These are phyloP conservation scores for Sebastes vulpes DNA, from an alignment of 2,797 vertebrate genomes.

Conservation along the genomic window DNA sequence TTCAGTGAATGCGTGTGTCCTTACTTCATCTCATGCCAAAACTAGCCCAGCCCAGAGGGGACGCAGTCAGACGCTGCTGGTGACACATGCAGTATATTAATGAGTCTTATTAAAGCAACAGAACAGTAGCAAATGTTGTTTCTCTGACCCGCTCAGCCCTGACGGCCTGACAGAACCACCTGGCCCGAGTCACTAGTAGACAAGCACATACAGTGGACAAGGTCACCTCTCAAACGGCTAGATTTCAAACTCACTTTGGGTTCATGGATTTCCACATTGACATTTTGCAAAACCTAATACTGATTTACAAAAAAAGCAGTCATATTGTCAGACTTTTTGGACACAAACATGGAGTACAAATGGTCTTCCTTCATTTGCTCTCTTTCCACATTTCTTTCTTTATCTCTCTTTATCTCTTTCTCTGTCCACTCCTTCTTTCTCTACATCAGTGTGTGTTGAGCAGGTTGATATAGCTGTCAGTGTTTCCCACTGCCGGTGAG, in stretches of 20 bases:
- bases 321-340: neutral
- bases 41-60: slow-evolving; percentile 59
- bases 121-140: slow-evolving; percentile 64
- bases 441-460: slow-evolving; percentile 8
- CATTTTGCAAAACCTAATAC: neutral
- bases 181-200: slow-evolving; percentile 59
- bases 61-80: slow-evolving; percentile 59
- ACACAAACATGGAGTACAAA: neutral
- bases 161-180: slow-evolving; percentile 72
- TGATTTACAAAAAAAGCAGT: neutral
- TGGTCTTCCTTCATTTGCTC: neutral
- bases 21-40: slow-evolving; percentile 58
- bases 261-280: neutral
- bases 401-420: neutral
- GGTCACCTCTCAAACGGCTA: slow-evolving; percentile 57
- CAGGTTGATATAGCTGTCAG: slow-evolving; percentile 64
- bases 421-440: neutral
- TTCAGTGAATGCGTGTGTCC: slow-evolving; percentile 43
- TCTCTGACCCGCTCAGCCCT: slow-evolving; percentile 58
- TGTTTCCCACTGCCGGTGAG: slow-evolving; percentile 42
- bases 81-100: slow-evolving; percentile 78
- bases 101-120: slow-evolving; percentile 77
- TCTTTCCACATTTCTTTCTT: neutral
- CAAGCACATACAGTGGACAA: slow-evolving; percentile 50
- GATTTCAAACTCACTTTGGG: slow-evolving; percentile 27